Percentiles rank a stretch among this genome's conserved stretches.
phyloP scores from a whole-genome alignment of 2,888 invertebrate genomes.

The Dryococelus australis region DNA sequence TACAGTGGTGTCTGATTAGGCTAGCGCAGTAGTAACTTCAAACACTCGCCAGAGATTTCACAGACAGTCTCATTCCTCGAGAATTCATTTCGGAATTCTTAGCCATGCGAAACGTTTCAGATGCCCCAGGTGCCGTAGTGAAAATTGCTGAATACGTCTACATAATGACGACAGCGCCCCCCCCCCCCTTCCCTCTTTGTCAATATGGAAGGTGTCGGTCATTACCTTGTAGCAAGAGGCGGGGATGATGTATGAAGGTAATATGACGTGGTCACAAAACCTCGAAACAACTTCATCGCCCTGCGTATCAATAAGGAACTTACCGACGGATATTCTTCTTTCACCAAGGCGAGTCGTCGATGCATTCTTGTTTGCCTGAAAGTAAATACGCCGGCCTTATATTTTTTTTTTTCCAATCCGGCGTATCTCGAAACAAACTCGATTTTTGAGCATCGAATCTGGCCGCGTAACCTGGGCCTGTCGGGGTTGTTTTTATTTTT shows the following conservation, averaged over 20 bases:
- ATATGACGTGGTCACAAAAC: not conserved
- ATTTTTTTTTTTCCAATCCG: not conserved
- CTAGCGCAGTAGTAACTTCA: too few species aligned
- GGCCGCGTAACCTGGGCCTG: not conserved
- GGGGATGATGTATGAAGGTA: not conserved
- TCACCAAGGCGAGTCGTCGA: not conserved
- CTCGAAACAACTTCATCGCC: not conserved
- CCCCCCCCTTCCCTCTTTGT: too few species aligned
- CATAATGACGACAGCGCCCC: too few species aligned
- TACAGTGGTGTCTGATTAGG: too few species aligned
- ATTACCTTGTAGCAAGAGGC: not conserved
- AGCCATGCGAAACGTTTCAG: too few species aligned
- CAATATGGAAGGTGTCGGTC: too few species aligned
- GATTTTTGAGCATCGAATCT: not conserved
- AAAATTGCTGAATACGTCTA: too few species aligned
- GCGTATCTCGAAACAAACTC: conserved; percentile 9
- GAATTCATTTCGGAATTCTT: too few species aligned
- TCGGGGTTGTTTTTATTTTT: not conserved
- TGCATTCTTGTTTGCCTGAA: not conserved
- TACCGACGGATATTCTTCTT: not conserved
- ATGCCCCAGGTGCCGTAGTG: too few species aligned
- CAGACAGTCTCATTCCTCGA: too few species aligned
- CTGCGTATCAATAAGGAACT: not conserved
- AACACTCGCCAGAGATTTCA: too few species aligned
- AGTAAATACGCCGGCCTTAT: not conserved